These are phyloP conservation scores for Drosophila seclusa DNA, from an alignment of 2,888 invertebrate genomes.

Conservation along the genomic window DNA sequence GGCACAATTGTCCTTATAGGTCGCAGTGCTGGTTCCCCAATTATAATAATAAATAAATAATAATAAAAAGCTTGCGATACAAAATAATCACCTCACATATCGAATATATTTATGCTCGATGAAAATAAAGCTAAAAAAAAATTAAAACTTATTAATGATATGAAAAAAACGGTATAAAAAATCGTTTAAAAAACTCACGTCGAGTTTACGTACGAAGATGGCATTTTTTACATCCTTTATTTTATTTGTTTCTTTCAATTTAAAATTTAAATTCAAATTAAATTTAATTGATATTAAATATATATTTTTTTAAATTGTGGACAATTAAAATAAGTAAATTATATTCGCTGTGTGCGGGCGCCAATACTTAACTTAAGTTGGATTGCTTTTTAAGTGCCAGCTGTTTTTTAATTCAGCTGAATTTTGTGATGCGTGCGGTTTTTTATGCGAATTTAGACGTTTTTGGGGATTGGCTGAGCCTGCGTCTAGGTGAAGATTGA, in stretches of 20 bases:
- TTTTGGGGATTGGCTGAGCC: conserved; percentile 9
- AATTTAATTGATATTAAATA: not conserved
- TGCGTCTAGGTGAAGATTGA: conserved; percentile 49
- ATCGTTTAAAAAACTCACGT: rapidly evolving
- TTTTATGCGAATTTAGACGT: conserved; percentile 10
- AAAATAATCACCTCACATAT: no score
- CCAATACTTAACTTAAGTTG: not conserved
- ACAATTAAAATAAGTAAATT: not conserved
- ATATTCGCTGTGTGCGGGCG: conserved; percentile 9
- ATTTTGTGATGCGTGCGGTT: conserved; percentile 26
- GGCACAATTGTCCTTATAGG: no score
- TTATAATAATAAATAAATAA: no score
- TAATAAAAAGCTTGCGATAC: no score
- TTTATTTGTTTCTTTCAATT: not conserved
- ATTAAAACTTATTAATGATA: not conserved
- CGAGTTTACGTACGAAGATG: not conserved
- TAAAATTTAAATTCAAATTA: not conserved
- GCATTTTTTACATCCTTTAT: not conserved
- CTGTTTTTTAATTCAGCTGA: conserved; percentile 28
- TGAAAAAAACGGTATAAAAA: not conserved
- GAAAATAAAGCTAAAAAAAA: no score
- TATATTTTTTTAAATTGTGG: not conserved
- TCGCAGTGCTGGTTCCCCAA: no score
- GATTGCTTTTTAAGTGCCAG: conserved; percentile 16
- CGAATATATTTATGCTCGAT: no score